These are phyloP conservation scores for Subacronicta megacephala DNA, from an alignment of 2,888 invertebrate genomes.

Conservation along the genomic window DNA sequence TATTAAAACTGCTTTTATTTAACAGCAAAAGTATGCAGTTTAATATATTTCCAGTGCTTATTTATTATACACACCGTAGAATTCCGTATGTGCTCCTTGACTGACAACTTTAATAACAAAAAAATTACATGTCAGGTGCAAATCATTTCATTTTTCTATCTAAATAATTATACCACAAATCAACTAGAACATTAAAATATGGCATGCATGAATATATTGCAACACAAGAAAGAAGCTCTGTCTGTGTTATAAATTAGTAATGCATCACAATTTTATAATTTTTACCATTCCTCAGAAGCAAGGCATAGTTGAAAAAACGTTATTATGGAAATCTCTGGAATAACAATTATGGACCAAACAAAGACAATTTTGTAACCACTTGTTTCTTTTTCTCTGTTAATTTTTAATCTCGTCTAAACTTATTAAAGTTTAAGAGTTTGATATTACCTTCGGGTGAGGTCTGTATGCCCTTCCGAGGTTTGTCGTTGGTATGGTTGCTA, in stretches of 20 bases:
- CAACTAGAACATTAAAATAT: slow-evolving; percentile 30
- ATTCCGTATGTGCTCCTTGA: slow-evolving; percentile 83
- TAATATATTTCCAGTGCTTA: slow-evolving; percentile 58
- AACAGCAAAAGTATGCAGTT: slow-evolving; percentile 52
- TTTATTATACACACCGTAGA: slow-evolving; percentile 80
- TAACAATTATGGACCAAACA: slow-evolving; percentile 10
- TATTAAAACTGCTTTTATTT: slow-evolving; percentile 62
- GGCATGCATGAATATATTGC: slow-evolving; percentile 38
- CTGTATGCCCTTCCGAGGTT: slow-evolving; percentile 96
- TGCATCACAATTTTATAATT: slow-evolving; percentile 29
- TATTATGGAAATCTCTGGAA: not conserved
- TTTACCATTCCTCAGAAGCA: slow-evolving; percentile 10
- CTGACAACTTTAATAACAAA: slow-evolving; percentile 80
- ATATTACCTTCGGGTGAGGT: slow-evolving; percentile 96
- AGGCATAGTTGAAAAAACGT: slow-evolving; percentile 6
- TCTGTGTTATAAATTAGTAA: slow-evolving; percentile 29
- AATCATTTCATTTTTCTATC: slow-evolving; percentile 48
- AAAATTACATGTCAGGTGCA: slow-evolving; percentile 66
- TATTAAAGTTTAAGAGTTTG: not conserved
- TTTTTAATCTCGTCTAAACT: slow-evolving; percentile 2
- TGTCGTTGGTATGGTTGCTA: slow-evolving; percentile 79
- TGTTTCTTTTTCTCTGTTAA: not conserved
- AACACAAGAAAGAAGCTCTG: slow-evolving; percentile 20
- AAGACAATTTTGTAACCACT: slow-evolving; percentile 16
- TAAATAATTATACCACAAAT: slow-evolving; percentile 46